phyloP scores from a whole-genome alignment of 2,113 vertebrate genomes.

The Taurulus bubalis region DNA sequence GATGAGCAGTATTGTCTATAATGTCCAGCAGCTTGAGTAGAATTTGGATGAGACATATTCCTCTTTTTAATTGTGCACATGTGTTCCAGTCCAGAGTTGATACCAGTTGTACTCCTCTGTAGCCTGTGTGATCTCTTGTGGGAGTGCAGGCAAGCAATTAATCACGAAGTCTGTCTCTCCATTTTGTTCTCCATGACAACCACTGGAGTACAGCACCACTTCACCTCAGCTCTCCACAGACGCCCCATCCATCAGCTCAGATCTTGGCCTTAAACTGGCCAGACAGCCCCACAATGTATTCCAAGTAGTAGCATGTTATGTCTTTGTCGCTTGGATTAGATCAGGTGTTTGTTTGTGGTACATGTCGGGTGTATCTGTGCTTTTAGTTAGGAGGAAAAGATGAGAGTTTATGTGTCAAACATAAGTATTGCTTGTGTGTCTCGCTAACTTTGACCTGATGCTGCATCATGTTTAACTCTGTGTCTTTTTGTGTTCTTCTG shows the following conservation, averaged over 20 bases:
- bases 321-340: background rate
- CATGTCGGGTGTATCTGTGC: background rate
- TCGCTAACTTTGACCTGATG: background rate
- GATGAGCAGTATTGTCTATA: background rate
- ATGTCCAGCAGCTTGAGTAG: background rate
- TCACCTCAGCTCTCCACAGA: conserved; percentile 36
- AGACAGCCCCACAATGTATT: background rate
- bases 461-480: background rate
- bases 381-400: background rate
- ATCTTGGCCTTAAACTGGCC: conserved; percentile 17
- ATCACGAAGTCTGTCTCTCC: conserved; percentile 47
- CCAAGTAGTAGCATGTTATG: background rate
- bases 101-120: conserved; percentile 22
- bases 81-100: conserved; percentile 1
- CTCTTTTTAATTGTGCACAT: background rate
- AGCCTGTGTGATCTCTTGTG: conserved; percentile 49
- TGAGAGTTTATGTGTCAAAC: background rate
- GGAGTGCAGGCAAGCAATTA: conserved; percentile 52
- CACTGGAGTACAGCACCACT: conserved; percentile 27
- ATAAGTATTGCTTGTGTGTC: background rate
- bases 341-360: conserved; percentile 17
- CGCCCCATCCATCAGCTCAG: conserved; percentile 5
- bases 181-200: conserved; percentile 67
- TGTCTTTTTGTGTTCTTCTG: background rate
- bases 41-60: conserved; percentile 16